A percentile compares a stretch with the other conserved stretches of the same genome.
Conservation (phyloP, 2,888 invertebrate genomes). For the Plusia festucae region DNA sequence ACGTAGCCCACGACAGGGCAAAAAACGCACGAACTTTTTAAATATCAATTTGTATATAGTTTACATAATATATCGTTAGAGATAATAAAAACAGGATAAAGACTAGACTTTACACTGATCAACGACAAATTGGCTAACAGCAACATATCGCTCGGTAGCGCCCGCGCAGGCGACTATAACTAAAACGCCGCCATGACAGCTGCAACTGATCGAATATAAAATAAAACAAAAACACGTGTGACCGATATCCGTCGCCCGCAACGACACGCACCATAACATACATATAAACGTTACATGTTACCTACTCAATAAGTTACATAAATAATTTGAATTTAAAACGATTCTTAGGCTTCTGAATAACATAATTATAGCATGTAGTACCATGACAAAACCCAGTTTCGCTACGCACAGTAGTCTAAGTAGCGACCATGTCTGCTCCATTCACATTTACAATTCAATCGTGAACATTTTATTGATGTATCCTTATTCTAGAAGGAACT, state of each 20-base stretch:
- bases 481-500: conserved; percentile 34
- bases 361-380: conserved; percentile 67
- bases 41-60: conserved; percentile 87
- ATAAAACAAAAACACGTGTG: conserved; percentile 67
- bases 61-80: conserved; percentile 84
- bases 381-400: conserved; percentile 60
- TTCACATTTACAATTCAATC: conserved; percentile 48
- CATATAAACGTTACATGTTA: conserved; percentile 78
- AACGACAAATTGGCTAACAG: conserved; percentile 86
- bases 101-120: conserved; percentile 90
- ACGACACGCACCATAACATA: conserved; percentile 70
- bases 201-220: conserved; percentile 61
- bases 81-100: conserved; percentile 88
- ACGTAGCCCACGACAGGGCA: conserved; percentile 75
- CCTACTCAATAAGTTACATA: conserved; percentile 88
- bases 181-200: conserved; percentile 2
- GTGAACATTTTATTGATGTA: conserved; percentile 21
- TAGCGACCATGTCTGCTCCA: conserved; percentile 45
- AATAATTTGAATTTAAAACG: conserved; percentile 88
- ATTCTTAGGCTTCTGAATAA: conserved; percentile 87
- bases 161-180: conserved; percentile 64
- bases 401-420: conserved; percentile 54
- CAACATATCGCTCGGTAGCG: conserved; percentile 78
- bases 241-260: conserved; percentile 68
- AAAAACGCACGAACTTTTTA: conserved; percentile 79